phyloP scores from a whole-genome alignment of 2,797 vertebrate genomes.

The Leptoclinus maculatus region DNA sequence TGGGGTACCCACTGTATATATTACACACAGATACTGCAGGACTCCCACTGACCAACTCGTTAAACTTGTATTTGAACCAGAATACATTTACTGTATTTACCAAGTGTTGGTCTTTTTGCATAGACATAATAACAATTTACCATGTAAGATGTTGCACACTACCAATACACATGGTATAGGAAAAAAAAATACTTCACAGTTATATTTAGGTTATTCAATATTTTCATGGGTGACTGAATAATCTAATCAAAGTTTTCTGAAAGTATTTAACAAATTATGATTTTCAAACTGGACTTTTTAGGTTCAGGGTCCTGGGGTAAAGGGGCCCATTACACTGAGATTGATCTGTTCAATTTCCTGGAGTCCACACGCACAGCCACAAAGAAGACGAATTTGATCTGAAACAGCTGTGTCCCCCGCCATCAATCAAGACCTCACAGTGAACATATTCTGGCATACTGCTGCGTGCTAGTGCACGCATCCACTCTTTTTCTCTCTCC shows the following conservation, averaged over 20 bases:
- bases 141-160: neutral
- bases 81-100: neutral
- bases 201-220: neutral
- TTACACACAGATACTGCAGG: slow-evolving; percentile 17
- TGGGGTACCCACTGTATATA: slow-evolving; percentile 18
- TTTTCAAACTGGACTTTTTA: neutral
- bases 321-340: slow-evolving; percentile 40
- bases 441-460: slow-evolving; percentile 38
- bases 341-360: slow-evolving; percentile 67
- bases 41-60: slow-evolving; percentile 21
- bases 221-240: neutral
- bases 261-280: neutral
- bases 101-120: neutral
- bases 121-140: neutral
- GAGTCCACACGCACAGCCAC: slow-evolving; percentile 49
- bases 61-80: slow-evolving; percentile 7
- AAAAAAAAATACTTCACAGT: neutral
- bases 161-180: neutral
- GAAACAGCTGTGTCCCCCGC: slow-evolving; percentile 66
- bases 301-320: slow-evolving; percentile 20
- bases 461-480: slow-evolving; percentile 11
- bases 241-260: slow-evolving; percentile 11
- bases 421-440: slow-evolving; percentile 67
- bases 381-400: slow-evolving; percentile 73
- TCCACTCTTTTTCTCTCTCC: neutral